Evolutionary conservation across 2,888 invertebrate genomes (phyloP), one percentile per base, ranked within the genome.

Genomic region (Masnerella sp.): DNA sequence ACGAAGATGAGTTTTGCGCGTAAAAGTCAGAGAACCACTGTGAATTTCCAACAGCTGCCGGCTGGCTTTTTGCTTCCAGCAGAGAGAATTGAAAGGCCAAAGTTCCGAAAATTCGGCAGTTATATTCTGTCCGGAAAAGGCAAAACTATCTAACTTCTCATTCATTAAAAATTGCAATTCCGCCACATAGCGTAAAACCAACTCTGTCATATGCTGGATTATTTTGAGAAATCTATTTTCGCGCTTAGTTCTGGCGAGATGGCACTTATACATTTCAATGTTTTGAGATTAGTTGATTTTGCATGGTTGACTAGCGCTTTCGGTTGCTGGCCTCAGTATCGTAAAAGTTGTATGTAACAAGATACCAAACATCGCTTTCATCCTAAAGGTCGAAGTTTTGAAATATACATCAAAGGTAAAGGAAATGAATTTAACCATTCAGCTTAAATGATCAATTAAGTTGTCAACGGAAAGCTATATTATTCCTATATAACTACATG

Each of bases 61-160:
- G 51, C 40, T 56, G 30, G 52, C 62, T 62, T 72, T 71, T 68
- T 73, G 67, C 73, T 68, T 56, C 49, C 45, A 32, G 62, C 51
- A 62, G 30, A 36, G 61, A 43, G 67, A 62, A 73, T 62, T 67
- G 61, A 58, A 73, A 73, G 49, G 61, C 58, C 28, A 43, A 62
- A 73, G 67, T 73, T 73, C 43, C 56, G 73, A 62, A 61, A 73
- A 73, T 73, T 68, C 56, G 49, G 32, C n/a, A 51, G 56, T 62
- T 51, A 62, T 49, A 56, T 42, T 25, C 47, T 25, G 22, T 38
- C 56, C 42, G 54, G 59, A 47, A 65, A 56, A 59, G 43, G 56
- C 38, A 34, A 61, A 58, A 65, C 67, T 51, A 45, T 28, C 52
- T 12, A 58, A 62, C 62, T 54, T 61, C 47, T 47, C 56, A 30